Conservation (phyloP, 2,888 invertebrate genomes). For the Auanema sp. region DNA sequence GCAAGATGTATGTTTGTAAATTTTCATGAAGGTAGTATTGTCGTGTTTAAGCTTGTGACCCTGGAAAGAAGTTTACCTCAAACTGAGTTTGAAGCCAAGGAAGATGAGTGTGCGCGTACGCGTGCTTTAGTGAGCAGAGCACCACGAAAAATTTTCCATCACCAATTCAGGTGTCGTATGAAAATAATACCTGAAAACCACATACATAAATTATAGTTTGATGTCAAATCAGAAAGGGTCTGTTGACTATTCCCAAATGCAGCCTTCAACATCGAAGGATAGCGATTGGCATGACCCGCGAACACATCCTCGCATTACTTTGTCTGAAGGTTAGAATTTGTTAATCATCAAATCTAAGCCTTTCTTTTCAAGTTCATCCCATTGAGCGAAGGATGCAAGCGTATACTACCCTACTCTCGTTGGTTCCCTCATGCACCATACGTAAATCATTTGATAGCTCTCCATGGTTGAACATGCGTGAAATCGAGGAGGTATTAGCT, state of each 20-base stretch:
- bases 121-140: background rate
- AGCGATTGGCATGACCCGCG: background rate
- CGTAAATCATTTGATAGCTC: slow-evolving; percentile 2
- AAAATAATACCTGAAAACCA: background rate
- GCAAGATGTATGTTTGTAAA: background rate
- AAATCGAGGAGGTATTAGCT: slow-evolving; percentile 12
- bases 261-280: slow-evolving; percentile 4
- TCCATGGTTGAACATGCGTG: slow-evolving; percentile 3
- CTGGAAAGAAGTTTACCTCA: too few relatives aligned
- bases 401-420: background rate
- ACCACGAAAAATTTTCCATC: background rate
- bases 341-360: background rate
- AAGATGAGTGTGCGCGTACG: background rate
- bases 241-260: slow-evolving; percentile 6
- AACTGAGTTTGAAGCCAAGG: background rate
- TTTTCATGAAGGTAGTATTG: too few relatives aligned
- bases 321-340: background rate
- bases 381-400: background rate
- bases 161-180: slow-evolving; percentile 1
- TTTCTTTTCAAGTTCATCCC: slow-evolving; percentile 1
- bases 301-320: background rate
- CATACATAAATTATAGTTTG: background rate
- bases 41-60: too few relatives aligned
- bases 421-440: slow-evolving; percentile 7
- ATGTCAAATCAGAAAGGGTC: background rate